Conservation (phyloP, 2,797 vertebrate genomes). For the Oryzias sinensis region DNA sequence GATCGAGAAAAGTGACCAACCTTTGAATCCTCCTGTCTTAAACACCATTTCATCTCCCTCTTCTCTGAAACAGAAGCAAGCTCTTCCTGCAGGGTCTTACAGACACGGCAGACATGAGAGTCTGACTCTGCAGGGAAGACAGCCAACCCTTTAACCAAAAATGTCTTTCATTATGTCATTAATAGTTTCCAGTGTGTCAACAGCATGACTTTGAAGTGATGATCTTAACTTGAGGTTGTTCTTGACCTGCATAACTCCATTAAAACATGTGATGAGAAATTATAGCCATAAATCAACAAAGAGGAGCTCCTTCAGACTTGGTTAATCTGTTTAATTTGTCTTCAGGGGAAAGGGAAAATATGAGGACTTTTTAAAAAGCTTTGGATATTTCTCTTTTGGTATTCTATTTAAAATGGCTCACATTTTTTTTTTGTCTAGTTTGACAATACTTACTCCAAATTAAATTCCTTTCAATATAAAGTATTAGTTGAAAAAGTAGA, state of each 20-base stretch:
- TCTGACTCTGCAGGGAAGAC: slow-evolving; percentile 45
- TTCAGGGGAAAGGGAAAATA: slow-evolving; percentile 55
- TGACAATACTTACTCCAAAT: slow-evolving; percentile 6
- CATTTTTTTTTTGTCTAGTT: slow-evolving; percentile 12
- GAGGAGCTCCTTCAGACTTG: slow-evolving; percentile 69
- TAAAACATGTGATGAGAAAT: slow-evolving; percentile 79
- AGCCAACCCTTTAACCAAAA: slow-evolving; percentile 66
- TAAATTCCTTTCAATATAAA: background rate
- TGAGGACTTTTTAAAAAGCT: slow-evolving; percentile 31
- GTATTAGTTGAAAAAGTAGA: background rate
- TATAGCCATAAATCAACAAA: slow-evolving; percentile 75
- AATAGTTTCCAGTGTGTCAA: slow-evolving; percentile 75
- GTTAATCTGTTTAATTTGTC: slow-evolving; percentile 74
- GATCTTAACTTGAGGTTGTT: slow-evolving; percentile 79
- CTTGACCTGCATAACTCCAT: slow-evolving; percentile 75
- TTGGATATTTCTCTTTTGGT: slow-evolving; percentile 31
- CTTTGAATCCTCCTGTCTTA: slow-evolving; percentile 44
- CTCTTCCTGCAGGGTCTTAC: slow-evolving; percentile 46
- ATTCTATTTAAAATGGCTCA: slow-evolving; percentile 24
- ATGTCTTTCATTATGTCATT: slow-evolving; percentile 73
- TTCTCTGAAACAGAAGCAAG: slow-evolving; percentile 53
- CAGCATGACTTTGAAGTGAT: slow-evolving; percentile 81
- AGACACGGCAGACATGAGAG: slow-evolving; percentile 41
- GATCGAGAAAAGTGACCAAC: slow-evolving; percentile 60
- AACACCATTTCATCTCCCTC: slow-evolving; percentile 32